Base-by-base conservation (phyloP, 2,797 vertebrate genomes). In the Ibycter americanus region DNA sequence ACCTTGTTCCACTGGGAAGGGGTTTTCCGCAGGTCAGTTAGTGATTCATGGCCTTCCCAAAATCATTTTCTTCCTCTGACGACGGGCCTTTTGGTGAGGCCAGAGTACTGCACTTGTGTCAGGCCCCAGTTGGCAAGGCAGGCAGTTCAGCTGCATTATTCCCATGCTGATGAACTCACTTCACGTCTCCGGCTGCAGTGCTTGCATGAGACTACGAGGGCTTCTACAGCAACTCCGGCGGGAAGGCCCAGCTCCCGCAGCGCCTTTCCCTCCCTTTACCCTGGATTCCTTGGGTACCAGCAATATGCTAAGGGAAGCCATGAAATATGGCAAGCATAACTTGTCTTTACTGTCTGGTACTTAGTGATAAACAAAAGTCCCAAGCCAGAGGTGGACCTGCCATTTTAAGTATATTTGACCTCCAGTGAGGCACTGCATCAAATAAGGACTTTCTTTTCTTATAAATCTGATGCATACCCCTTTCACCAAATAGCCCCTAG, bases 281-380 rank as follows among this genome's bases (percentile, higher is more conserved):
- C n/a, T n/a, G n/a, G n/a, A n/a, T n/a, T n/a, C n/a, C n/a, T n/a
- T n/a, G 11, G 4, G 6, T 40, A 17, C 27, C 47, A 58, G 81
- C 22, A 65, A 61, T 5, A 34, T 0, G 0, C 2, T 2, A 25
- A 79, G 83, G 42, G 21, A 56, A 71, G 34, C 26, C 38, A n/a
- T 11, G 42, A 46, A 68, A 83, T 21, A 46, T 2, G 5, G 19
- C 46, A 23, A 52, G 29, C 0, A 0, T 40, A 31, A 38, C 46
- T 65, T 29, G 47, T 8, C 52, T 54, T 44, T 25, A 15, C 20
- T 4, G 9, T 27, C 49, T 29, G 22, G 15, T 16, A 83, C 59
- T 54, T 16, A n/a, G 38, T 0, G 0, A 62, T 19, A 51, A 46
- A 34, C 1, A 1, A 0, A 80, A 51, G 38, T 44, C 38, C 31